Evolutionary conservation across 2,888 invertebrate species (phyloP).

Genomic region (Pandemis heparana): DNA sequence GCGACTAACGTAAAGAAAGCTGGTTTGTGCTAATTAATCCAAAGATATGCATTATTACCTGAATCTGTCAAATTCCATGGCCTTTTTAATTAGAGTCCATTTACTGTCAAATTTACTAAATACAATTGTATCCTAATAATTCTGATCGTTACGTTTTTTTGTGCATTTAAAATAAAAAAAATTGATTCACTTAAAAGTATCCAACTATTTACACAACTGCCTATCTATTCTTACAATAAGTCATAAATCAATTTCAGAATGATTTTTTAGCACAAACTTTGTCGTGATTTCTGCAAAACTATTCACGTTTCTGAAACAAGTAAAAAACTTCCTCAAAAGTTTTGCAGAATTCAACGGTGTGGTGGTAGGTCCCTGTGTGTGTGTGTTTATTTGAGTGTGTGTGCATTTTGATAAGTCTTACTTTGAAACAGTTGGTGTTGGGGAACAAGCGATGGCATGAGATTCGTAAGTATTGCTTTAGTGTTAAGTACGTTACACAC

Average conservation of each 20-base stretch:
- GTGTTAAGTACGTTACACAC: constrained; percentile 56
- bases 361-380: constrained; percentile 62
- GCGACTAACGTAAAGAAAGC: constrained; percentile 55
- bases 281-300: constrained; percentile 28
- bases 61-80: background rate
- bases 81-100: constrained; percentile 28
- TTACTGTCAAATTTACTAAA: background rate
- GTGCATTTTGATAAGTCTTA: constrained; percentile 65
- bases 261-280: constrained; percentile 73
- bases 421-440: constrained; percentile 79
- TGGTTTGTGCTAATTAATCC: constrained; percentile 78
- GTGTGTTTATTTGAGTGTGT: constrained; percentile 64
- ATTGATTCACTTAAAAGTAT: background rate
- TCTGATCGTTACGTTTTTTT: background rate
- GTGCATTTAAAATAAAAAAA: background rate
- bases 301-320: background rate
- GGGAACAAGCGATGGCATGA: constrained; percentile 77
- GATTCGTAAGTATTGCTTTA: constrained; percentile 75
- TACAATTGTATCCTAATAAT: background rate
- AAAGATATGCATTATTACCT: constrained; percentile 39
- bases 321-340: constrained; percentile 6
- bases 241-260: constrained; percentile 12
- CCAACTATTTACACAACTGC: constrained; percentile 7
- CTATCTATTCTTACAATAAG: background rate
- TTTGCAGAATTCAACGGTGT: constrained; percentile 46